phyloP scores from a whole-genome alignment of 2,797 vertebrate species.

The Neomorphus geoffroyi region DNA sequence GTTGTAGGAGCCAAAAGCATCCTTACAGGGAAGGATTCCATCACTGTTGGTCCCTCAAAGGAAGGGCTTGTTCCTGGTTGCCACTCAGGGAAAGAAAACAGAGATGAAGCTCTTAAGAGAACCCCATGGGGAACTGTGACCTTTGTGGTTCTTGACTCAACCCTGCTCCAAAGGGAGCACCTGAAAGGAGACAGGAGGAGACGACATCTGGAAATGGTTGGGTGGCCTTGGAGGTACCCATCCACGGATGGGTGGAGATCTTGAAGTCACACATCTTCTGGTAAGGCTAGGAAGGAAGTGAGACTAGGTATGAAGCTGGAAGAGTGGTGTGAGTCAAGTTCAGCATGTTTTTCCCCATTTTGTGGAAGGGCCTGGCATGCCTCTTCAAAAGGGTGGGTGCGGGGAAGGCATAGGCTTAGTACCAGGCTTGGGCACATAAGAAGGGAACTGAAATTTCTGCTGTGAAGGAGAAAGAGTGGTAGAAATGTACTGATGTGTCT shows the following conservation, averaged over 20 bases:
- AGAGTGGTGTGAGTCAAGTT: accelerated
- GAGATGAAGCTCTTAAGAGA: background rate
- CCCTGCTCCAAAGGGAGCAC: background rate
- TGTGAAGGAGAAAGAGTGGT: background rate
- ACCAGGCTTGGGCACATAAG: background rate
- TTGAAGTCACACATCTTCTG: background rate
- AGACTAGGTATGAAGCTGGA: background rate
- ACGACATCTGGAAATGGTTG: background rate
- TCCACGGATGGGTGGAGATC: background rate
- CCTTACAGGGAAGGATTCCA: background rate
- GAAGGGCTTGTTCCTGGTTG: background rate
- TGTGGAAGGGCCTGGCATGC: accelerated
- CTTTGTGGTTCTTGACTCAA: background rate
- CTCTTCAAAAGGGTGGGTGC: background rate
- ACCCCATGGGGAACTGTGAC: background rate
- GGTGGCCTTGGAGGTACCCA: background rate
- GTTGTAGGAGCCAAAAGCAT: background rate
- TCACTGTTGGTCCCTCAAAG: background rate
- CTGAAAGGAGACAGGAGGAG: background rate
- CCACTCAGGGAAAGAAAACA: background rate
- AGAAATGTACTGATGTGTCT: background rate
- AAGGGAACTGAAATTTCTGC: background rate
- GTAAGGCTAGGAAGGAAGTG: background rate
- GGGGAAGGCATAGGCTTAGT: accelerated
- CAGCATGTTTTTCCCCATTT: background rate